Evolutionary conservation across 1,140 invertebrate species (phyloP).

Genomic region (Streblospio benedicti): DNA sequence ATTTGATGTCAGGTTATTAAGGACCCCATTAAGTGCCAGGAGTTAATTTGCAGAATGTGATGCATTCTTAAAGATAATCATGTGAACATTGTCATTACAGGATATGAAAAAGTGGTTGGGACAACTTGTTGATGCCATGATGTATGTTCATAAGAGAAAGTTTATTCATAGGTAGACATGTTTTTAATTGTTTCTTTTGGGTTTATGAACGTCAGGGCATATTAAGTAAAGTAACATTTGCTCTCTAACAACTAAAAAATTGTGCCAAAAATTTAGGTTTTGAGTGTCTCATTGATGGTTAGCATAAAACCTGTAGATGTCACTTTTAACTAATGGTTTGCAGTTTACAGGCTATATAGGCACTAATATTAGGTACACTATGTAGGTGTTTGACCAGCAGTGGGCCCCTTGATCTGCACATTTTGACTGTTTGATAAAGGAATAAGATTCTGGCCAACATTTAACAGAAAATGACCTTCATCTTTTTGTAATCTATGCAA

Average conservation of each 20-base stretch:
- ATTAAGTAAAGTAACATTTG: not conserved
- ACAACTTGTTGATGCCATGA: conserved; percentile 36
- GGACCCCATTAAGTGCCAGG: not conserved
- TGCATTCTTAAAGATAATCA: not conserved
- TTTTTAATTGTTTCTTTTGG: not conserved
- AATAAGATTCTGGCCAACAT: no score
- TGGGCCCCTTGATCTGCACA: no score
- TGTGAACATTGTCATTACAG: conserved; percentile 22
- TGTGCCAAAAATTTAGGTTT: not conserved
- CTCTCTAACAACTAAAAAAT: not conserved
- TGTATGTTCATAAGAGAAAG: conserved; percentile 37
- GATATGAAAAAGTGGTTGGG: conserved; percentile 37
- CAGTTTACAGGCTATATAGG: not conserved
- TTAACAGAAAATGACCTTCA: not conserved
- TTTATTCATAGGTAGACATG: conserved; percentile 38
- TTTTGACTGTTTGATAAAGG: not conserved
- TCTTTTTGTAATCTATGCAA: not conserved
- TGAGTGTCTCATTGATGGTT: not conserved
- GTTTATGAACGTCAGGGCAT: not conserved
- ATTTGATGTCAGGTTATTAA: not conserved
- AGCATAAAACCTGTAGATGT: not conserved
- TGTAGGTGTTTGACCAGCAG: no score
- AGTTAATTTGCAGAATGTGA: not conserved
- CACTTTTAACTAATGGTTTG: not conserved
- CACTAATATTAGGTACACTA: not conserved